Evolutionary conservation across 2,113 vertebrate genomes (phyloP).

Genomic region (Apistogramma diplotaenia): DNA sequence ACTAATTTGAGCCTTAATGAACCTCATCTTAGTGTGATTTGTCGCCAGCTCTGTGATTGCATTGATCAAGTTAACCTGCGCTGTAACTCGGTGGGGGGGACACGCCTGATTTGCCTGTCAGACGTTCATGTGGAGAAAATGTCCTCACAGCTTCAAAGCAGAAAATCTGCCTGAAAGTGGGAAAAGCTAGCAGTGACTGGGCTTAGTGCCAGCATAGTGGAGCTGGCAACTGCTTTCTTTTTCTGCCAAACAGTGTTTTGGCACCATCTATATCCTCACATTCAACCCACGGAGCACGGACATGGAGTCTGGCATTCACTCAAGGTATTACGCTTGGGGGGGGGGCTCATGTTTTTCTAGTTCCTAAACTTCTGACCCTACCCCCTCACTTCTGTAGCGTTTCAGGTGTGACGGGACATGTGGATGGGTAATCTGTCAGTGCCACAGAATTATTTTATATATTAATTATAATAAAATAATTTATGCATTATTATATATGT

Average conservation of each 20-base stretch:
- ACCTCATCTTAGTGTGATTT: constrained; percentile 43
- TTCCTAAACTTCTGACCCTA: constrained; percentile 21
- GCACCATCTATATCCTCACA: constrained; percentile 36
- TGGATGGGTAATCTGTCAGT: neutral
- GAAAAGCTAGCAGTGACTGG: constrained; percentile 36
- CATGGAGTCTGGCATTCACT: constrained; percentile 31
- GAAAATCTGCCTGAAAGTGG: constrained; percentile 39
- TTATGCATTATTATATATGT: neutral
- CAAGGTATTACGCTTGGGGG: constrained; percentile 14
- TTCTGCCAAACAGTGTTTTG: constrained; percentile 53
- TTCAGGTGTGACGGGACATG: neutral
- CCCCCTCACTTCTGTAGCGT: neutral
- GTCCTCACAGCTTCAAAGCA: constrained; percentile 39
- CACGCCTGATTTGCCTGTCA: constrained; percentile 51
- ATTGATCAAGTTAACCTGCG: constrained; percentile 59
- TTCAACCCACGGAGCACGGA: constrained; percentile 40
- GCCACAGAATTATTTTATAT: neutral
- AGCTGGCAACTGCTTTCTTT: constrained; percentile 47
- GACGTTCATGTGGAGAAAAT: constrained; percentile 29
- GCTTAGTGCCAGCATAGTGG: constrained; percentile 44
- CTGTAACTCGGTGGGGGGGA: constrained; percentile 37
- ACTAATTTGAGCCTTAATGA: constrained; percentile 58
- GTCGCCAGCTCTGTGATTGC: constrained; percentile 59
- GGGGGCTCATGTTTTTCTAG: constrained; percentile 3
- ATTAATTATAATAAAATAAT: neutral